Evolutionary conservation across 2,888 invertebrate genomes (phyloP), one percentile per base, ranked within the genome.

Genomic region (Protodeltote pygarga): DNA sequence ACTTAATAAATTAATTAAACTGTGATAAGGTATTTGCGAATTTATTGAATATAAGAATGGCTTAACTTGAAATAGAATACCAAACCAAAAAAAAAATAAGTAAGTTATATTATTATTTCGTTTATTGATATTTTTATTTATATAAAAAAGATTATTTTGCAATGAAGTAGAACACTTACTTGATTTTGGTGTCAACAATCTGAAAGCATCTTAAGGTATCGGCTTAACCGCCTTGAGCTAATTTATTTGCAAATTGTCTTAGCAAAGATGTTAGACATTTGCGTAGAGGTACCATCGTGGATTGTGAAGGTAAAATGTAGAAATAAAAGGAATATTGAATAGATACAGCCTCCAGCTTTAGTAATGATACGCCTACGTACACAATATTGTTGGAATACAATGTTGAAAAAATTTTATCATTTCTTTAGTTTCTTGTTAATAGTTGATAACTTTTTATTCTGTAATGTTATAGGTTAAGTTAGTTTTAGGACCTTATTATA

Each of bases 211-310:
- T 13, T 23, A 23, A 34, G 16, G 32, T 11, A 31, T 57, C 57
- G 29, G 38, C 42, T 50, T 47, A 54, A 60, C 58, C 24, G 67
- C 74, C 74, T 75, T 73, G 67, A 55, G 54, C 57, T 46, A 61
- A 58, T 67, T 72, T 71, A 60, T 65, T 63, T 54, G 53, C 64
- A 68, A 71, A 70, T 71, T 53, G 58, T 68, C 65, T 49, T 57
- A 44, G 46, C 46, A 41, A 53, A 64, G 53, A 65, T 55, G 55
- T 51, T 58, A 48, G 14, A 32, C 8, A 29, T 11, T 33, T 39
- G 50, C 46, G 63, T 55, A 31, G 63, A 52, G 10, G 35, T 57
- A 46, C 32, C 54, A 47, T 39, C 27, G 34, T 38, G 48, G 41
- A 31, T 47, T 52, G 55, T 44, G 50, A 53, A 58, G 41, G 57